These are phyloP conservation scores for Cryptoblepharus egeriae DNA, from an alignment of 2,797 vertebrate genomes.

Conservation along the genomic window DNA sequence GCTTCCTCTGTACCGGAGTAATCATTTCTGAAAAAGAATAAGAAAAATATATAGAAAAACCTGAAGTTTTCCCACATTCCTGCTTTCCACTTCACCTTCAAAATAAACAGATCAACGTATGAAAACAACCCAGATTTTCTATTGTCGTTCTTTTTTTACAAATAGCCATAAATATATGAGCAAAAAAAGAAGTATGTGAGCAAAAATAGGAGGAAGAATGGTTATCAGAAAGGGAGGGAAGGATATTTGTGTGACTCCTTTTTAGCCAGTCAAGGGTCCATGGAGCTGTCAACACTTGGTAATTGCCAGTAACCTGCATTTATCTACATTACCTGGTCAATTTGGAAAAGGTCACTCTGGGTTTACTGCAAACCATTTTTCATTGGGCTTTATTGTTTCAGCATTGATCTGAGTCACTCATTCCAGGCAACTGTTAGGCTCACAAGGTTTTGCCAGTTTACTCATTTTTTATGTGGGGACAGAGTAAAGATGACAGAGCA, in stretches of 20 bases:
- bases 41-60: background rate
- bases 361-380: background rate
- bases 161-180: background rate
- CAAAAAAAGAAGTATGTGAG: no score
- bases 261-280: slow-evolving; percentile 2
- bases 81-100: background rate
- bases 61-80: background rate
- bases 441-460: background rate
- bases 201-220: no score
- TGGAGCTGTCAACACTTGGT: background rate
- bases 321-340: slow-evolving; percentile 13
- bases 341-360: slow-evolving; percentile 20
- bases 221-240: background rate
- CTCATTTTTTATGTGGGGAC: background rate
- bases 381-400: slow-evolving; percentile 22
- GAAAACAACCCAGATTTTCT: background rate
- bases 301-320: background rate
- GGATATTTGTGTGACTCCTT: background rate
- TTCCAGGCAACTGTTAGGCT: background rate
- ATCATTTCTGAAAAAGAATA: background rate
- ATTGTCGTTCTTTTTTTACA: accelerated
- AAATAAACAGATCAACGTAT: background rate
- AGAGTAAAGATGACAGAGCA: background rate
- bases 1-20: background rate
- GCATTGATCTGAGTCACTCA: background rate